These are phyloP conservation scores for Meloidogyne chitwoodi DNA, from an alignment of 1,140 invertebrate genomes.

Conservation along the genomic window DNA sequence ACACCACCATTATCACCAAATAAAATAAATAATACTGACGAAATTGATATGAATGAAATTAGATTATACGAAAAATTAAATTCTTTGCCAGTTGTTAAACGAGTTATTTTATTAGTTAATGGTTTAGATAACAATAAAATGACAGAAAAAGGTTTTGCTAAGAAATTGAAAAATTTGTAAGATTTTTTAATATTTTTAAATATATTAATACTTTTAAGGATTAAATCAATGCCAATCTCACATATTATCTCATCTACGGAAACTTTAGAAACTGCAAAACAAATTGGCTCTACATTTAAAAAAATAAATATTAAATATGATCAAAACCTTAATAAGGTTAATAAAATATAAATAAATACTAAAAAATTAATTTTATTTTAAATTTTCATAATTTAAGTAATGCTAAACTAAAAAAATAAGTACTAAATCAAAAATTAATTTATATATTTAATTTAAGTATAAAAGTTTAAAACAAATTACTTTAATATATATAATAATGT, in stretches of 20 bases:
- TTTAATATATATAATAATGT: too few relatives aligned
- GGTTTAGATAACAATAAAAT: neutral
- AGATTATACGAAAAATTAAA: too few relatives aligned
- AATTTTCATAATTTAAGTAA: too few relatives aligned
- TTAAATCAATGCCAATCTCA: neutral
- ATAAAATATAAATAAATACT: too few relatives aligned
- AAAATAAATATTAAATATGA: neutral
- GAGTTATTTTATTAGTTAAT: neutral
- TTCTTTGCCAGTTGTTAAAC: neutral
- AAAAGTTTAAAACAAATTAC: too few relatives aligned
- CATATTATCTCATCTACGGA: neutral
- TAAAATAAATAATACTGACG: neutral
- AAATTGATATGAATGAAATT: neutral
- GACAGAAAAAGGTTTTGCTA: neutral
- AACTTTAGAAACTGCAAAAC: neutral
- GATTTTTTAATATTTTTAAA: too few relatives aligned
- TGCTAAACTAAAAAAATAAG: too few relatives aligned
- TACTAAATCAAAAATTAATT: too few relatives aligned
- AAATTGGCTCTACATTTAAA: neutral
- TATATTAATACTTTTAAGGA: neutral
- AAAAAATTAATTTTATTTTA: too few relatives aligned
- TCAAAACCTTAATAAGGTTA: neutral
- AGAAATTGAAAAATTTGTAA: neutral
- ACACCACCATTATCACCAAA: neutral
- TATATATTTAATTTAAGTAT: too few relatives aligned